phyloP scores from a whole-genome alignment of 2,113 vertebrate species.

The Pungitius pungitius region DNA sequence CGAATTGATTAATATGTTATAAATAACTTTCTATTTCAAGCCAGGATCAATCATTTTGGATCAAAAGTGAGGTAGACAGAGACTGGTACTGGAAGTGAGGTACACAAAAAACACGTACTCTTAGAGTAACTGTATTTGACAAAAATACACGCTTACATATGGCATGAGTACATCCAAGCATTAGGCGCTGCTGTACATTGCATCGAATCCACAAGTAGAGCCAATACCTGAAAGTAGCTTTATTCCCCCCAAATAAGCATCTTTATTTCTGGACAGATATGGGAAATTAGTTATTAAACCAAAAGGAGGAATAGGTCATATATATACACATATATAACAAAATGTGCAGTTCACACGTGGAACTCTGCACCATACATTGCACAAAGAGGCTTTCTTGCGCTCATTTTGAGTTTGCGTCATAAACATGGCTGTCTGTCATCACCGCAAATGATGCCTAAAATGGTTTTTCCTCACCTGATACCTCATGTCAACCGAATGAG shows the following conservation, averaged over 20 bases:
- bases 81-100: background rate
- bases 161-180: background rate
- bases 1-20: background rate
- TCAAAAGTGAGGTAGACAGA: background rate
- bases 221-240: slow-evolving; percentile 21
- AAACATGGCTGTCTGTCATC: too few species aligned
- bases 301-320: background rate
- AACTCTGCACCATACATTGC: too few species aligned
- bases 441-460: too few species aligned
- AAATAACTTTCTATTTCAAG: background rate
- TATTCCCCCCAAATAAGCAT: slow-evolving; percentile 23
- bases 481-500: too few species aligned
- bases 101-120: background rate
- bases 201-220: slow-evolving; percentile 6
- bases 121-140: background rate
- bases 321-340: too few species aligned
- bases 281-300: background rate
- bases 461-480: too few species aligned
- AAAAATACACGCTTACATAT: background rate
- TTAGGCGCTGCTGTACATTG: background rate
- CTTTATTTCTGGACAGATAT: slow-evolving; percentile 16
- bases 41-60: background rate
- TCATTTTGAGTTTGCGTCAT: too few species aligned
- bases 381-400: too few species aligned
- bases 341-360: too few species aligned